phyloP scores from a whole-genome alignment of 2,113 vertebrate species.

The Balaenoptera acutorostrata region DNA sequence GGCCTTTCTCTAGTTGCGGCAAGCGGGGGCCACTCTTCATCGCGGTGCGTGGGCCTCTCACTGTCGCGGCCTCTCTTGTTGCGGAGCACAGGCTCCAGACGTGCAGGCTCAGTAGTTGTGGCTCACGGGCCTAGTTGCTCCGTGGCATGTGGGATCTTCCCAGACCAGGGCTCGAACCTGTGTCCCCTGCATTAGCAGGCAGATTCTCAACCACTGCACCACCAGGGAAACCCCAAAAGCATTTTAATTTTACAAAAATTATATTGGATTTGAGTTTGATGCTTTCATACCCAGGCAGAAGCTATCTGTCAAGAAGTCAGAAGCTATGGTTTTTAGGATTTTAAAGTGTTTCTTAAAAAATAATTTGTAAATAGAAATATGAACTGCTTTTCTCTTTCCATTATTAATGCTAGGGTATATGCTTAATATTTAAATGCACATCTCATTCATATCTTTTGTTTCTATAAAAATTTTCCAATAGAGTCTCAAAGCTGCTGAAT shows the following conservation, averaged over 20 bases:
- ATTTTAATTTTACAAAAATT: background rate
- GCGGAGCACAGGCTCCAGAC: no score
- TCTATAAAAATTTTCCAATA: background rate
- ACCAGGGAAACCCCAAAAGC: accelerated
- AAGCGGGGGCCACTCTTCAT: no score
- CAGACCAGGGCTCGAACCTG: no score
- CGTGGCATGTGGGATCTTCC: no score
- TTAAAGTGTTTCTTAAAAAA: background rate
- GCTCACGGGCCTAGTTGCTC: no score
- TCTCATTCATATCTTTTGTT: background rate
- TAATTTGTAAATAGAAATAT: background rate
- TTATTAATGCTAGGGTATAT: background rate
- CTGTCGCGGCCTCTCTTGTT: no score
- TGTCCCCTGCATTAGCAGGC: no score
- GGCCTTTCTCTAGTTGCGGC: no score
- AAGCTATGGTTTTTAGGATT: background rate
- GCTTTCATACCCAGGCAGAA: background rate
- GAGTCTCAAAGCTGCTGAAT: slow-evolving; percentile 32
- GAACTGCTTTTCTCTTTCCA: background rate
- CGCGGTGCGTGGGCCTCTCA: no score
- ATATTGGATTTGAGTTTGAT: background rate
- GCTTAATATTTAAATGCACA: background rate
- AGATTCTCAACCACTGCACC: no score
- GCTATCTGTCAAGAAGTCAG: background rate
- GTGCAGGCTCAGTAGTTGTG: no score